phyloP scores from a whole-genome alignment of 2,113 vertebrate genomes.

The Galbula dea region DNA sequence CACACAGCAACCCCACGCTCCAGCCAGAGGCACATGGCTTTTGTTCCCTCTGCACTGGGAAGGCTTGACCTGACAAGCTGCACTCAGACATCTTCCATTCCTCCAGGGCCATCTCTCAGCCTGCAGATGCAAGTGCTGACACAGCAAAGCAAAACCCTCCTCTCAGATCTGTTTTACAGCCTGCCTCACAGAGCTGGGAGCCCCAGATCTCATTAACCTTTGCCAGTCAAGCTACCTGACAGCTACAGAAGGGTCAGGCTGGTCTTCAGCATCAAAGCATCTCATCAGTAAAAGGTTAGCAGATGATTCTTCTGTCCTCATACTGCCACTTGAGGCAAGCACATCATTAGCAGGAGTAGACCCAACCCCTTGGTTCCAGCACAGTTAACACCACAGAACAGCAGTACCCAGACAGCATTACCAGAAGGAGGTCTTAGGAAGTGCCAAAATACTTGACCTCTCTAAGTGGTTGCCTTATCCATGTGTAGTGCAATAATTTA shows the following conservation, averaged over 20 bases:
- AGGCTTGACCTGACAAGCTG: not conserved
- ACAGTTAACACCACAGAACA: not conserved
- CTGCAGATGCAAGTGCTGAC: not conserved
- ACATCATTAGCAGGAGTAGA: not conserved
- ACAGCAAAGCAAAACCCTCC: not conserved
- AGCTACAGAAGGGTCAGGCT: not conserved
- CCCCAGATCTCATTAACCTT: not conserved
- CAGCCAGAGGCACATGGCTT: not conserved
- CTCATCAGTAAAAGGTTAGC: not conserved
- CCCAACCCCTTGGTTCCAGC: not conserved
- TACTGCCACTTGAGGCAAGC: not conserved
- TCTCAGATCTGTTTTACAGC: not conserved
- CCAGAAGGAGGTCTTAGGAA: not conserved
- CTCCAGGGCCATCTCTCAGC: not conserved
- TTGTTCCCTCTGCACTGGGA: not conserved
- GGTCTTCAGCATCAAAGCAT: not conserved
- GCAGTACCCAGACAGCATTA: not conserved
- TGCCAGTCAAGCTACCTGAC: not conserved
- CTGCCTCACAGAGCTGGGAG: not conserved
- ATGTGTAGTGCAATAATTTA: not conserved
- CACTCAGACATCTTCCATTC: not conserved
- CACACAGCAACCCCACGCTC: not conserved
- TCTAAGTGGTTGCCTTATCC: not conserved
- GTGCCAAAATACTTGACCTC: not conserved
- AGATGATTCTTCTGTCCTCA: not conserved